A percentile compares a stretch with the other conserved stretches of the same genome.
These are phyloP conservation scores for Troilus luridus DNA, from an alignment of 2,888 invertebrate species.

Conservation along the genomic window DNA sequence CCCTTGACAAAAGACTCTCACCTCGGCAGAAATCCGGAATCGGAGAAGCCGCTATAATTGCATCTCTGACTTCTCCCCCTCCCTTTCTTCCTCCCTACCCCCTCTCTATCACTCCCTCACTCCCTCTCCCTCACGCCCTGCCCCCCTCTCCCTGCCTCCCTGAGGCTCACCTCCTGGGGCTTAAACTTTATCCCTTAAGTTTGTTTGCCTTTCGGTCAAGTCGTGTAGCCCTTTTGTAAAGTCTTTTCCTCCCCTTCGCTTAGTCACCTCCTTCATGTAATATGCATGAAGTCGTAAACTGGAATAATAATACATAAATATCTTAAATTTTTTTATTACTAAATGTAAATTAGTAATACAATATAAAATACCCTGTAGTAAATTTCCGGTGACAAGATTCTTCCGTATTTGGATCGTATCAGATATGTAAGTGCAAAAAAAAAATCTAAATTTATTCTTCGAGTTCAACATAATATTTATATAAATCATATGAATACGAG, in stretches of 20 bases:
- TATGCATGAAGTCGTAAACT: background rate
- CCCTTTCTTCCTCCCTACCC: too few species aligned
- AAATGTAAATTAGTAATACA: too few species aligned
- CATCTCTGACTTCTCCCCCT: background rate
- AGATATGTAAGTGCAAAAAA: too few species aligned
- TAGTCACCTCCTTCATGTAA: background rate
- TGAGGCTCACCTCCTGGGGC: background rate
- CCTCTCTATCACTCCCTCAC: too few species aligned
- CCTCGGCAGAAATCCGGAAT: background rate
- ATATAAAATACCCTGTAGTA: too few species aligned
- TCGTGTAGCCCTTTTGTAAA: background rate
- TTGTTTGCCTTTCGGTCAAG: conserved; percentile 25
- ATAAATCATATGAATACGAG: too few species aligned
- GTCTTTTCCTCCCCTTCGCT: background rate
- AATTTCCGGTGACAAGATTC: too few species aligned
- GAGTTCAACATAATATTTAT: too few species aligned
- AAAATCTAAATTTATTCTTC: too few species aligned
- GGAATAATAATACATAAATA: background rate
- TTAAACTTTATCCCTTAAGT: conserved; percentile 35
- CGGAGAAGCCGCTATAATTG: background rate
- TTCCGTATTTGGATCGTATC: too few species aligned
- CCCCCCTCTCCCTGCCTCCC: background rate
- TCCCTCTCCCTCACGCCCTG: too few species aligned
- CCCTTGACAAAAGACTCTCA: background rate
- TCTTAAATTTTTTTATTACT: background rate